These are phyloP conservation scores for Callospermophilus lateralis DNA, from an alignment of 2,113 vertebrate species.

Conservation along the genomic window DNA sequence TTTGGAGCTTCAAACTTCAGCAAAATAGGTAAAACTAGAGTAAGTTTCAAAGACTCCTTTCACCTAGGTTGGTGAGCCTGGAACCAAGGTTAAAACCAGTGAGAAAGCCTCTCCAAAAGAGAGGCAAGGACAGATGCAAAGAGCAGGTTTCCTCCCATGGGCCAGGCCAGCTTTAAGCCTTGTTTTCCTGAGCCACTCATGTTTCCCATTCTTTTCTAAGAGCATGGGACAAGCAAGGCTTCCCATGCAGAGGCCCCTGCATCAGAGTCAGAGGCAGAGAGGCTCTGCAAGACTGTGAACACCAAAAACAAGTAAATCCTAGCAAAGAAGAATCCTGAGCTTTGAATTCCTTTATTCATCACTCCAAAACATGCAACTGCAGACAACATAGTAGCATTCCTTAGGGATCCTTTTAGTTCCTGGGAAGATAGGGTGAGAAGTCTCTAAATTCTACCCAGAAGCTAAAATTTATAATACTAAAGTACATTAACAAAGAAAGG, in stretches of 20 bases:
- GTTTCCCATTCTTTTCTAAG: not conserved
- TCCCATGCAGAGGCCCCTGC: not conserved
- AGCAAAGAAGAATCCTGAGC: slow-evolving; percentile 34
- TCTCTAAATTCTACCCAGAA: not conserved
- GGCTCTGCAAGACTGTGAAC: not conserved
- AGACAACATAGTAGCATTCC: not conserved
- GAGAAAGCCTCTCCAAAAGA: not conserved
- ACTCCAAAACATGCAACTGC: not conserved
- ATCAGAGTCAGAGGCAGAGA: not conserved
- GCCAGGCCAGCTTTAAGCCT: not conserved
- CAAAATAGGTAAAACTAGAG: not conserved
- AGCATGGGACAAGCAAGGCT: not conserved
- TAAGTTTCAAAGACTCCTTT: not conserved
- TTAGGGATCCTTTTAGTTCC: not conserved
- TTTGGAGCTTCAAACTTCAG: slow-evolving; percentile 14
- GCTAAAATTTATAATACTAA: slow-evolving; percentile 10
- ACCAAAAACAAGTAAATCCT: not conserved
- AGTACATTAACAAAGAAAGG: slow-evolving; percentile 12
- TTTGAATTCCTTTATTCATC: slow-evolving; percentile 33
- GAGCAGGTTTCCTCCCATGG: not conserved
- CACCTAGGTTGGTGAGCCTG: not conserved
- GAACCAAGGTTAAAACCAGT: not conserved
- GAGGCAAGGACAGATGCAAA: not conserved
- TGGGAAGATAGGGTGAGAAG: not conserved
- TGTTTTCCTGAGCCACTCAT: not conserved